Conservation (phyloP, 2,797 vertebrate genomes). For the Threskiornis aethiopicus region DNA sequence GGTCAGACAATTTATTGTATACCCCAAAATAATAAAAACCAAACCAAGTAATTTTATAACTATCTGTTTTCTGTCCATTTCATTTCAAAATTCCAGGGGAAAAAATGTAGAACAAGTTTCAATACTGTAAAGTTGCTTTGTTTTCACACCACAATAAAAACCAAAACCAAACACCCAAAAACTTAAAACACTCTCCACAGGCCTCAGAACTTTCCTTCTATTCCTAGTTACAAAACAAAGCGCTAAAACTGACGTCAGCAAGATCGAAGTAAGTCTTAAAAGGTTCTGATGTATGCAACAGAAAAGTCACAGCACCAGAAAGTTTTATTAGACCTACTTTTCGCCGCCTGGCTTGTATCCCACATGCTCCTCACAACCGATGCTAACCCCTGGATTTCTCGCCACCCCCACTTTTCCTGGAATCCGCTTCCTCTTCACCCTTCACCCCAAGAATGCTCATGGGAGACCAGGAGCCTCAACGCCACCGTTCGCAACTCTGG, state of each 20-base stretch:
- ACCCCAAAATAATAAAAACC: not conserved
- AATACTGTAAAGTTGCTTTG: not conserved
- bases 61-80: not conserved
- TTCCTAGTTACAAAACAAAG: not conserved
- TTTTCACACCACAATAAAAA: not conserved
- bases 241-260: not conserved
- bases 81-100: not conserved
- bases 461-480: not conserved
- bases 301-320: conserved; percentile 8
- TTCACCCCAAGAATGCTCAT: conserved; percentile 68
- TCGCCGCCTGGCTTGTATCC: conserved; percentile 72
- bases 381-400: conserved; percentile 73
- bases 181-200: not conserved
- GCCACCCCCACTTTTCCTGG: conserved; percentile 46
- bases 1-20: not conserved
- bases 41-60: not conserved
- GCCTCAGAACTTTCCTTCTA: not conserved
- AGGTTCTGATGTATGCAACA: not conserved
- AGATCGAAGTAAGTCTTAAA: not conserved
- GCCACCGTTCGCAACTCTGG: not conserved
- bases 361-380: conserved; percentile 71
- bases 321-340: conserved; percentile 79
- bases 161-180: not conserved
- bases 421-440: conserved; percentile 83
- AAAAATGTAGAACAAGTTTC: not conserved